Evolutionary conservation across 1,140 invertebrate species (phyloP).

Genomic region (Venturia canescens): DNA sequence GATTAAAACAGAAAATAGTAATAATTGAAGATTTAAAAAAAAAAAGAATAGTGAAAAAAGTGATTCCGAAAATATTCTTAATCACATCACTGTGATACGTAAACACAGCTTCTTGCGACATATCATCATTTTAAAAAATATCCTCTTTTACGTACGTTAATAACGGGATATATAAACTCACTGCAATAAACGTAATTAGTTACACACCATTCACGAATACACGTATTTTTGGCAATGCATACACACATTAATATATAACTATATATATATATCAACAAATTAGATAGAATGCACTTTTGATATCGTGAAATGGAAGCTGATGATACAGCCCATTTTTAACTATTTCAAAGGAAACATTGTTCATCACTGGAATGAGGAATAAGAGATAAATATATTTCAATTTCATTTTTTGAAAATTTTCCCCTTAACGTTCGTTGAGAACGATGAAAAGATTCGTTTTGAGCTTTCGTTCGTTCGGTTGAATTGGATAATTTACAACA

Average conservation of each 20-base stretch:
- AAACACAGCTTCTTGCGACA: slow-evolving; percentile 60
- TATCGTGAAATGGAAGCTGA: slow-evolving; percentile 60
- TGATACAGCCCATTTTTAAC: slow-evolving; percentile 14
- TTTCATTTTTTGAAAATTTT: no score
- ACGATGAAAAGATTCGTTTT: no score
- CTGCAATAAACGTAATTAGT: slow-evolving; percentile 37
- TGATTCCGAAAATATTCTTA: slow-evolving; percentile 63
- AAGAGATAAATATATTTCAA: no score
- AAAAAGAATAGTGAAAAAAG: slow-evolving; percentile 43
- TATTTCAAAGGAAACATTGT: not conserved
- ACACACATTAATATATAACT: slow-evolving; percentile 54
- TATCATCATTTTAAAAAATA: slow-evolving; percentile 58
- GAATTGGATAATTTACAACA: no score
- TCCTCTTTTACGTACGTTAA: slow-evolving; percentile 45
- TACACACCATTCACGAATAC: slow-evolving; percentile 14
- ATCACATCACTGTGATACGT: slow-evolving; percentile 71
- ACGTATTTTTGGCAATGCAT: slow-evolving; percentile 47
- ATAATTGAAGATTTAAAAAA: not conserved
- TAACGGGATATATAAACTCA: slow-evolving; percentile 15
- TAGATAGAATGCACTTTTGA: slow-evolving; percentile 57
- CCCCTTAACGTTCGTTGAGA: no score
- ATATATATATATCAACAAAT: slow-evolving; percentile 57
- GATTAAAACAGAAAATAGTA: slow-evolving; percentile 3
- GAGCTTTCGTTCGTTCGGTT: no score
- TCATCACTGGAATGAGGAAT: not conserved